Evolutionary conservation across 1,140 invertebrate species (phyloP).

Genomic region (Zophobas atratus): DNA sequence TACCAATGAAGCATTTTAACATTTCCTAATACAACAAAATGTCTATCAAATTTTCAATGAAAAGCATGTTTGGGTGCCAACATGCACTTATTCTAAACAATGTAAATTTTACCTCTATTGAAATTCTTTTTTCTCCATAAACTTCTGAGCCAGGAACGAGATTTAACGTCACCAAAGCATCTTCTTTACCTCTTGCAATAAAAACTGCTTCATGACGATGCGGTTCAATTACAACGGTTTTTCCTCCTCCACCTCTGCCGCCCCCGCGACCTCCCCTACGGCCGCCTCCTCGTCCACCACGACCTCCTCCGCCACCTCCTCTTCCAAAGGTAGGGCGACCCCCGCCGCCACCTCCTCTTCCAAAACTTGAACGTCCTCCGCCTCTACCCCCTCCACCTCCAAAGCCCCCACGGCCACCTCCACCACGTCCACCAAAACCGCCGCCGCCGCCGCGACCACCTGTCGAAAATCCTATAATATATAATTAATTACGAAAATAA

Average conservation of each 20-base stretch:
- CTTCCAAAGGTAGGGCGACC: conserved; percentile 56
- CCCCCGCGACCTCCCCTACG: conserved; percentile 72
- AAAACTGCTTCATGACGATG: conserved; percentile 98
- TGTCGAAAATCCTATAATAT: conserved; percentile 69
- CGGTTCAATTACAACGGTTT: conserved; percentile 95
- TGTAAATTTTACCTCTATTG: conserved; percentile 84
- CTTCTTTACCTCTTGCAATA: conserved; percentile 98
- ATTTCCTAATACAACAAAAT: no score
- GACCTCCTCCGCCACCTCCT: conserved; percentile 55
- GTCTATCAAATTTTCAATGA: no score
- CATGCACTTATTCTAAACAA: neutral
- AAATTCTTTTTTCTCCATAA: conserved; percentile 98
- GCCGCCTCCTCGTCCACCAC: conserved; percentile 68
- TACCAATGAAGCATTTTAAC: no score
- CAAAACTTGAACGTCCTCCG: conserved; percentile 14
- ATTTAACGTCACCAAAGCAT: conserved; percentile 96
- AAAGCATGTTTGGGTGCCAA: no score
- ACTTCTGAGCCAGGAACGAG: conserved; percentile 97
- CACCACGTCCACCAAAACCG: conserved; percentile 47
- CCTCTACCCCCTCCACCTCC: no score
- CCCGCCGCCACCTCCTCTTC: conserved; percentile 47
- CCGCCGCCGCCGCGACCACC: conserved; percentile 68
- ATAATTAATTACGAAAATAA: conserved; percentile 8
- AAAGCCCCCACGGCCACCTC: no score
- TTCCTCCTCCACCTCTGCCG: conserved; percentile 91